Conservation (phyloP, 2,113 vertebrate genomes). For the Tupaia tana region DNA sequence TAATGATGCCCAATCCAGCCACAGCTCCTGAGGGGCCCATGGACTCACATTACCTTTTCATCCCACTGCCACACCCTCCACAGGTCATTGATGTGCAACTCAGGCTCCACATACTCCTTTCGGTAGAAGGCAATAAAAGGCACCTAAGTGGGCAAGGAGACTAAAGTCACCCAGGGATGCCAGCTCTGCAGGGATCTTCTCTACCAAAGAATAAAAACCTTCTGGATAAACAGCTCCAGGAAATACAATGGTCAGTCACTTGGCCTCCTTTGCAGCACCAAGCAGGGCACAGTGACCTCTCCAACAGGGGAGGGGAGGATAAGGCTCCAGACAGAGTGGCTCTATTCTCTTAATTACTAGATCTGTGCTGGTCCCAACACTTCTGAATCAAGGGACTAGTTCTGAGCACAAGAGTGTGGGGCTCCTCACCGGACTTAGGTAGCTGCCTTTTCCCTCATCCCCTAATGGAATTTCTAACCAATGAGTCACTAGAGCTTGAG, state of each 20-base stretch:
- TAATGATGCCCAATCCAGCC: neutral
- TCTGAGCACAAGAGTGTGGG: neutral
- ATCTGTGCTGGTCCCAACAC: neutral
- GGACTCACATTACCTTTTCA: slow-evolving; percentile 92
- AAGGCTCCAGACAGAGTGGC: neutral
- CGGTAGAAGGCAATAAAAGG: slow-evolving; percentile 99
- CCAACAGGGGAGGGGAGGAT: neutral
- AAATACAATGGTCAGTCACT: neutral
- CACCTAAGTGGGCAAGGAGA: slow-evolving; percentile 88
- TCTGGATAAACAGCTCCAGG: neutral
- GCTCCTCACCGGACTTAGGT: neutral
- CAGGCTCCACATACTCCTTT: slow-evolving; percentile 98
- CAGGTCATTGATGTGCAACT: slow-evolving; percentile 97
- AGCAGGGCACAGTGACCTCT: neutral
- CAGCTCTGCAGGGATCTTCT: neutral
- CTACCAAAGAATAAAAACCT: neutral
- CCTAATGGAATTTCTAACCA: slow-evolving; percentile 17
- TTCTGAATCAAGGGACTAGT: neutral
- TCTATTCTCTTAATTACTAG: neutral
- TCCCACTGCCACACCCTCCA: slow-evolving; percentile 99
- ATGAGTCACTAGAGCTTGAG: neutral
- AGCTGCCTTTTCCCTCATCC: neutral
- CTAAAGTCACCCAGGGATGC: neutral
- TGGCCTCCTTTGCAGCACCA: neutral
- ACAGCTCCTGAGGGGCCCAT: neutral